These are phyloP conservation scores for Isaurus tuberculatus DNA, from an alignment of 92 coral and sea anemone species.

Conservation along the genomic window DNA sequence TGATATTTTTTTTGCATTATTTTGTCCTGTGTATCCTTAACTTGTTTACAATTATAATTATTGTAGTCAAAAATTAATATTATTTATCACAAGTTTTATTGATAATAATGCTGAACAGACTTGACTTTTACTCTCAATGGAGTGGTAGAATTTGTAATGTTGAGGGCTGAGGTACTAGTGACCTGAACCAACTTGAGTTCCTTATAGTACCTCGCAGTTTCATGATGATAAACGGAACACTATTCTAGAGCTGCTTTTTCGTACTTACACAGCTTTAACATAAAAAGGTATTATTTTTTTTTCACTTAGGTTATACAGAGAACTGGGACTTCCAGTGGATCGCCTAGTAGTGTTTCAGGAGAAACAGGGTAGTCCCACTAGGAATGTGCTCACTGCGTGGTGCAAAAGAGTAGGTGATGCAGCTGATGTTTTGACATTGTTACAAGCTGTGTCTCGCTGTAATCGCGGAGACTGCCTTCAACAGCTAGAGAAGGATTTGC, in stretches of 20 bases:
- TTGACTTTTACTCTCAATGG: too few species aligned
- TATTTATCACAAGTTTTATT: too few species aligned
- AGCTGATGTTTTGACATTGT: conserved; percentile 61
- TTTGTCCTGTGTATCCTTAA: too few species aligned
- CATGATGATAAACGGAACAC: not conserved
- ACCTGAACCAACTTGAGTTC: too few species aligned
- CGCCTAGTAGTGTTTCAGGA: conserved; percentile 34
- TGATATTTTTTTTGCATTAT: too few species aligned
- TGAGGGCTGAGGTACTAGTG: too few species aligned
- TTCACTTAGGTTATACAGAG: conserved; percentile 56
- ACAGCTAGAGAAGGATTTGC: conserved; percentile 55
- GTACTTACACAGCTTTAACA: not conserved
- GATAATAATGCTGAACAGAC: too few species aligned
- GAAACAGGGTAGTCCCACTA: conserved; percentile 65
- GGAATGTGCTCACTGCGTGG: conserved; percentile 61
- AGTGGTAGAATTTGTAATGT: too few species aligned
- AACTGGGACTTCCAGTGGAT: conserved; percentile 60
- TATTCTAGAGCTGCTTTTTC: not conserved
- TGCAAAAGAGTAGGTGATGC: conserved; percentile 48
- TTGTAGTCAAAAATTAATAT: too few species aligned
- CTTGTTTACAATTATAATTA: too few species aligned
- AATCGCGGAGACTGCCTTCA: conserved; percentile 57
- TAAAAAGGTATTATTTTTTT: too few species aligned
- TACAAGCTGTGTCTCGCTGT: conserved; percentile 47
- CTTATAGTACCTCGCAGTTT: too few species aligned